A percentile compares a stretch with the other conserved stretches of the same genome.
These are phyloP conservation scores for Cryptus armator DNA, from an alignment of 2,888 invertebrate species.

Conservation along the genomic window DNA sequence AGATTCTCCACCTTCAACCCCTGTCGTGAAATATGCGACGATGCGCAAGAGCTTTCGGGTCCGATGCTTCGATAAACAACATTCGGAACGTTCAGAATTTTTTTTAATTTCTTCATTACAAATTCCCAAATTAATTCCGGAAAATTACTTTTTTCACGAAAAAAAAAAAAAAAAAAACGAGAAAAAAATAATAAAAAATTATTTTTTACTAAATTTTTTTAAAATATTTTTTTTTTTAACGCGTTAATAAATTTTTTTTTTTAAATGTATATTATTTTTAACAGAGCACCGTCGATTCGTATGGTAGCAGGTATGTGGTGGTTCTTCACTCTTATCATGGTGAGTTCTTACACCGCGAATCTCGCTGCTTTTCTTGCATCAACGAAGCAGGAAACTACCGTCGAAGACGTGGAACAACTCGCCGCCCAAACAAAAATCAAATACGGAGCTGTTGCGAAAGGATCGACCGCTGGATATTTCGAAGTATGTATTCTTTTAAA, in stretches of 20 bases:
- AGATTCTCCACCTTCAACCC: slow-evolving; percentile 10
- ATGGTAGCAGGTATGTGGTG: slow-evolving; percentile 98
- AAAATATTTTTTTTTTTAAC: slow-evolving; percentile 69
- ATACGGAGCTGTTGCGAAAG: slow-evolving; percentile 97
- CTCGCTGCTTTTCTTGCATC: slow-evolving; percentile 97
- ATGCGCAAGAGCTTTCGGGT: not conserved
- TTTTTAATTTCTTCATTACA: too few relatives aligned
- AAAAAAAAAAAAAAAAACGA: too few relatives aligned
- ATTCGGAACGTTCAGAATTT: not conserved
- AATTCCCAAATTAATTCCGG: too few relatives aligned
- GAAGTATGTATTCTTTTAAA: slow-evolving; percentile 87
- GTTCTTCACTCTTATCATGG: slow-evolving; percentile 98
- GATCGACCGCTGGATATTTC: slow-evolving; percentile 98
- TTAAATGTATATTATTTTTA: slow-evolving; percentile 65
- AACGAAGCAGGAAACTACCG: slow-evolving; percentile 97
- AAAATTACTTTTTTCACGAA: too few relatives aligned
- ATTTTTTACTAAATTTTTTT: too few relatives aligned
- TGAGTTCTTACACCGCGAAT: slow-evolving; percentile 98
- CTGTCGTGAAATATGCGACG: not conserved
- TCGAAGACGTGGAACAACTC: slow-evolving; percentile 97
- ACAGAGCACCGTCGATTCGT: slow-evolving; percentile 94
- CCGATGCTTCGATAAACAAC: not conserved
- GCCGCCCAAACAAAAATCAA: slow-evolving; percentile 98
- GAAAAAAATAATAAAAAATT: too few relatives aligned
- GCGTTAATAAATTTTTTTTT: too few relatives aligned